Base-by-base conservation (phyloP, 2,113 vertebrate genomes). In the Perca schrenkii region DNA sequence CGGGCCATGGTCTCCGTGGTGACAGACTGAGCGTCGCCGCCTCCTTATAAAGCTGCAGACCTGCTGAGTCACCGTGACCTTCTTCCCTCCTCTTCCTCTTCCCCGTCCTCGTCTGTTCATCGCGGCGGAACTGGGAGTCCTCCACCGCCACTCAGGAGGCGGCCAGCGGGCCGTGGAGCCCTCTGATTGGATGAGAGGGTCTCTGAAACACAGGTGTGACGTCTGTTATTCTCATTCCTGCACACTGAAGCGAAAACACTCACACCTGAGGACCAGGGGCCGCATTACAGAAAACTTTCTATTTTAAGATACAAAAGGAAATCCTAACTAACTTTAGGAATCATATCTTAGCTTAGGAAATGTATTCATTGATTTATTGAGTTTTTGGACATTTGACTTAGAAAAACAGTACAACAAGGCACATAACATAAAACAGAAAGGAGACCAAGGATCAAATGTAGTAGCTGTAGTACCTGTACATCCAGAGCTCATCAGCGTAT, bases 61-160 rank as follows among this genome's bases (percentile, higher is more conserved):
- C 68, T 85, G 90, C 90, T 86, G 90, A 93, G 90, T 93, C 89
- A 90, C 25, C 31, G 0, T 88, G 89, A 85, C 43, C 64, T 36
- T 66, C 62, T 22, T 19, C 11, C 50, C 52, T 86, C 79, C 66
- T 79, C 76, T 22, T 57, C 56, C 4, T 79, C 76, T 22, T 57
- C 56, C 4, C 1, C 19, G 0, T 61, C 63, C 63, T 86, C 16
- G 0, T 69, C 54, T 25, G 40, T 19, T 19, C 34, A 0, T 8
- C 47, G 0, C 1, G 0, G 34, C 17, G 85, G 81, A 89, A 88
- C 88, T 72, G 53, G 8, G 71, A 22, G 83, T 58, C 49, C 89
- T 91, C 5, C 0, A 68, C 43, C 83, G 31, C 62, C 1, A 0
- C 62, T 82, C 68, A 78, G 34, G 52, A 36, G 61, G 49, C 11